Conservation (phyloP, 2,888 invertebrate genomes). For the Bibio marci region DNA sequence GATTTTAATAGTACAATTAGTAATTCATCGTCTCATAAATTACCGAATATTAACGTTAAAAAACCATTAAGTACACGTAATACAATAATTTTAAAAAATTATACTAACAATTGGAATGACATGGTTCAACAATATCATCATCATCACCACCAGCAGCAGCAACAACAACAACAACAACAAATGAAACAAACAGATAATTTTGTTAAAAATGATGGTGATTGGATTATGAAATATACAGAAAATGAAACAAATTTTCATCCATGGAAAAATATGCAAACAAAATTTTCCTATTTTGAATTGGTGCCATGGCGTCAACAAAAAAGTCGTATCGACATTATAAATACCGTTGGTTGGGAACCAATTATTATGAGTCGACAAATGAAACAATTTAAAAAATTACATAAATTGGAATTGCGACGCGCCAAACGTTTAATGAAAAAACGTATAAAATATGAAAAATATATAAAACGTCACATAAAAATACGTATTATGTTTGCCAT, state of each 20-base stretch:
- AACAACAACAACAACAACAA: background rate
- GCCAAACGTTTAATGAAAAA: constrained; percentile 28
- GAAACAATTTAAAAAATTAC: background rate
- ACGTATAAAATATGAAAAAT: constrained; percentile 36
- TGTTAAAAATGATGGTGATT: constrained; percentile 13
- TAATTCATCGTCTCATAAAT: no score
- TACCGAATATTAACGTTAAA: no score
- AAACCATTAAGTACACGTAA: no score
- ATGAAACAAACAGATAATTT: no score
- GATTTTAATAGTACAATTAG: no score
- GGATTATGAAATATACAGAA: constrained; percentile 23
- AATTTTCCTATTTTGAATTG: constrained; percentile 25
- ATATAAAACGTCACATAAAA: constrained; percentile 43
- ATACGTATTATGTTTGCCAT: constrained; percentile 50
- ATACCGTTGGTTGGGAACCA: constrained; percentile 18
- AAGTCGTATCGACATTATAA: constrained; percentile 17
- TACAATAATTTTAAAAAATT: no score
- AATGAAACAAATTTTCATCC: constrained; percentile 24
- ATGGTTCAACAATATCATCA: background rate
- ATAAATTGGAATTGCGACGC: constrained; percentile 1
- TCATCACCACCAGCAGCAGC: background rate
- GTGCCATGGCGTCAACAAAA: constrained; percentile 24
- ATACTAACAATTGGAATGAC: no score
- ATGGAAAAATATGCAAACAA: constrained; percentile 16
- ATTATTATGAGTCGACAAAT: constrained; percentile 4